Conservation (phyloP, 2,888 invertebrate species). For the Pocota personata region DNA sequence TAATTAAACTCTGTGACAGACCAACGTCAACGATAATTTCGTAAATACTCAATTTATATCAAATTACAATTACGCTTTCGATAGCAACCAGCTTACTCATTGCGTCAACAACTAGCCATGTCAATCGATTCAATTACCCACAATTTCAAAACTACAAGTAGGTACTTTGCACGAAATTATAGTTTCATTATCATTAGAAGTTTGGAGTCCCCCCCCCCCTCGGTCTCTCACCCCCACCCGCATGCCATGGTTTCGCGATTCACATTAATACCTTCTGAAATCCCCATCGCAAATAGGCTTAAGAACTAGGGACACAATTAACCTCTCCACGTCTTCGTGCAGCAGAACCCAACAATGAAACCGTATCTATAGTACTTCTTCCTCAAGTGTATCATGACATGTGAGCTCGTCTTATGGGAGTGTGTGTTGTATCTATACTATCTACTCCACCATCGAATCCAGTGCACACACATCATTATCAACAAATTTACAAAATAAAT, state of each 20-base stretch:
- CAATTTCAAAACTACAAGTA: constrained; percentile 16
- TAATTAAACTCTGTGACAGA: constrained; percentile 35
- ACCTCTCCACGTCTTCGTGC: constrained; percentile 16
- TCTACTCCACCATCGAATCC: constrained; percentile 34
- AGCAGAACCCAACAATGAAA: neutral
- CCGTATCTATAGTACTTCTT: neutral
- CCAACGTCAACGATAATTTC: constrained; percentile 34
- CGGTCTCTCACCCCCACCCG: neutral
- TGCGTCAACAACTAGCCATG: neutral
- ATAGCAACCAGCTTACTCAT: constrained; percentile 28
- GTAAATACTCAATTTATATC: constrained; percentile 61
- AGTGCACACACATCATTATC: constrained; percentile 79
- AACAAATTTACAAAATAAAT: constrained; percentile 81
- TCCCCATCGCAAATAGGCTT: constrained; percentile 48
- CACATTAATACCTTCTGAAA: constrained; percentile 28
- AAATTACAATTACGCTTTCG: constrained; percentile 56
- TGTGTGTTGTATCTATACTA: constrained; percentile 36
- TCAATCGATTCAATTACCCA: neutral
- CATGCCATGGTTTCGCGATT: constrained; percentile 29
- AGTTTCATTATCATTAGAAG: constrained; percentile 44
- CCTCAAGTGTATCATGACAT: constrained; percentile 28
- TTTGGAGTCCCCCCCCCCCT: neutral
- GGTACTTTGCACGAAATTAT: constrained; percentile 33
- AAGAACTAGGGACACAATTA: constrained; percentile 46
- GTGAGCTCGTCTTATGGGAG: neutral